Conservation (phyloP, 2,797 vertebrate species). For the Bradypodion pumilum region DNA sequence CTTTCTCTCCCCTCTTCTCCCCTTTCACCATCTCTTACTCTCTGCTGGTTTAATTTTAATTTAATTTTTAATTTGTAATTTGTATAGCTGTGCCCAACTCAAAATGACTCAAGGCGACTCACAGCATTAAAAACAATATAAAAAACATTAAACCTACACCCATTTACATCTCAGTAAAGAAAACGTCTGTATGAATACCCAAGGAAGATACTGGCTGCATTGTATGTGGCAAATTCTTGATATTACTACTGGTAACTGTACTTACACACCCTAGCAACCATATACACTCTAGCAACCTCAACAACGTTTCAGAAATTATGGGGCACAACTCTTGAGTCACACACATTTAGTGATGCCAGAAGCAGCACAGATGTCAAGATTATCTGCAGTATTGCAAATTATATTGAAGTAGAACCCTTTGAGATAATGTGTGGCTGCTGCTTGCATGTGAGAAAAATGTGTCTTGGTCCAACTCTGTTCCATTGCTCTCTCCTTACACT, state of each 20-base stretch:
- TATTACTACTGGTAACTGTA: background rate
- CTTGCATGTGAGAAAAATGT: background rate
- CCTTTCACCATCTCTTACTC: too few species aligned
- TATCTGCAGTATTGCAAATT: background rate
- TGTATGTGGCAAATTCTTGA: background rate
- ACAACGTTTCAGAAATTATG: background rate
- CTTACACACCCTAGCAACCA: too few species aligned
- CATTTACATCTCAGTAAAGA: conserved; percentile 20
- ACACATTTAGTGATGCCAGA: background rate
- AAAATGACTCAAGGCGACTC: too few species aligned
- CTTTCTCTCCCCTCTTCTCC: too few species aligned
- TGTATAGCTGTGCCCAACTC: too few species aligned
- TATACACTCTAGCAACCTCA: background rate
- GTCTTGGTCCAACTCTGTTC: background rate
- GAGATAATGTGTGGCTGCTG: background rate
- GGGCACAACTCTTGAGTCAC: background rate
- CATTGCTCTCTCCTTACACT: background rate
- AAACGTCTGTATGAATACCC: conserved; percentile 11
- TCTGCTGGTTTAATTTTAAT: too few species aligned
- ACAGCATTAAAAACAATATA: too few species aligned
- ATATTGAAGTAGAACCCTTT: background rate
- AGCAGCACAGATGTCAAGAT: background rate
- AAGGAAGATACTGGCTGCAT: background rate
- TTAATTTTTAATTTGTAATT: too few species aligned
- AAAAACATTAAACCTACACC: too few species aligned